Base-by-base conservation (phyloP, 2,113 vertebrate genomes). In the Etheostoma spectabile region DNA sequence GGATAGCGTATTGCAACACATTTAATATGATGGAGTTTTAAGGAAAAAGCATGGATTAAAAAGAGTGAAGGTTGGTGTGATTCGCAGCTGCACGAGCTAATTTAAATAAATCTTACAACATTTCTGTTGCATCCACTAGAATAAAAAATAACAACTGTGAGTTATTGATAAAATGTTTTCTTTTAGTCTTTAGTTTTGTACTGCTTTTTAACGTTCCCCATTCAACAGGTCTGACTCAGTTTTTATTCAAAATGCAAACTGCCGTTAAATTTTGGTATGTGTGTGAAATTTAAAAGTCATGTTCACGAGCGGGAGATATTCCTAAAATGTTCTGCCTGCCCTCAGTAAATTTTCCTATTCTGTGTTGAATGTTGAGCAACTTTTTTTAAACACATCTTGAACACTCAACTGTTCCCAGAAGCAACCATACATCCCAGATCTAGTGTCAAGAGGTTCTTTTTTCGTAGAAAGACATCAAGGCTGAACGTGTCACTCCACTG, bases 401-500 rank as follows among this genome's bases (percentile, higher is more conserved):
- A 81, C 45, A 68, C 8, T 79, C 81, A 83, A 85, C 46, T 85
- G 83, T 89, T 83, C 71, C 78, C 61, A 22, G 46, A 61, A 83
- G 71, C 5, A 8, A 15, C 24, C 11, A 4, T 78, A 66, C 60
- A 53, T 56, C 19, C 63, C 35, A 33, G 16, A 80, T 79, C 72
- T 67, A 59, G 57, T 45, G 73, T 80, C 84, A 88, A 70, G 63
- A 72, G 60, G 82, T 63, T 84, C 67, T 33, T 83, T 71, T 24
- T 67, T 42, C 24, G 35, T 13, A 77, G 27, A 78, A 59, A 85
- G 82, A 86, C 88, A 81, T 89, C 87, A 90, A 86, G 84, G 88
- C 84, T 88, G 72, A 80, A 68, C 14, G 7, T 88, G 88, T 86
- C 86, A 76, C 79, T 80, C 51, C 48, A 27, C 16, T 1, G 13